These are phyloP conservation scores for Cephalopachus bancanus DNA, from an alignment of 2,797 vertebrate genomes.

Conservation along the genomic window DNA sequence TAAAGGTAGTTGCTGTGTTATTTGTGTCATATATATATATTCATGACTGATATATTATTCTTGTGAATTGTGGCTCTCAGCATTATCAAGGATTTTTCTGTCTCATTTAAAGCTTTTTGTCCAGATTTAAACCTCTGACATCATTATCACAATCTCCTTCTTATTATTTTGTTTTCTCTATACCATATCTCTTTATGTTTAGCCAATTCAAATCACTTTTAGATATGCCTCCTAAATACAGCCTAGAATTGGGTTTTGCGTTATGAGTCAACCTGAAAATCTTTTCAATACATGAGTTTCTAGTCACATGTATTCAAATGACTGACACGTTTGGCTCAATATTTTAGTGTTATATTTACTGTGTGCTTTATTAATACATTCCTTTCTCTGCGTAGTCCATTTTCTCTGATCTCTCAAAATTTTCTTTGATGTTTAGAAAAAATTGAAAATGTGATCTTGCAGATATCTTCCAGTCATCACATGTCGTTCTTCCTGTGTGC, in stretches of 20 bases:
- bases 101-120: not conserved
- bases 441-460: not conserved
- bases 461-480: not conserved
- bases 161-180: not conserved
- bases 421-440: not conserved
- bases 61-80: not conserved
- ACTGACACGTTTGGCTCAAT: not conserved
- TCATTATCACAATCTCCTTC: not conserved
- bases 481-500: not conserved
- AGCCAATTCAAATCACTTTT: not conserved
- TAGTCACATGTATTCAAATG: not conserved
- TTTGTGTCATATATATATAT: not conserved
- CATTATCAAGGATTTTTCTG: not conserved
- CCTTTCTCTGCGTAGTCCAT: not conserved
- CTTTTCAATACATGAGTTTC: not conserved
- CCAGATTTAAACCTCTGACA: not conserved
- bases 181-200: not conserved
- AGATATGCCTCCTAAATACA: not conserved
- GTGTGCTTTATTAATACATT: not conserved
- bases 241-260: not conserved
- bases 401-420: not conserved
- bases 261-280: not conserved
- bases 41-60: not conserved
- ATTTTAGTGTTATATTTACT: slow-evolving; percentile 10
- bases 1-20: not conserved